A percentile compares a stretch with the other conserved stretches of the same genome.
These are phyloP conservation scores for Melanostoma scalare DNA, from an alignment of 2,888 invertebrate genomes.

Conservation along the genomic window DNA sequence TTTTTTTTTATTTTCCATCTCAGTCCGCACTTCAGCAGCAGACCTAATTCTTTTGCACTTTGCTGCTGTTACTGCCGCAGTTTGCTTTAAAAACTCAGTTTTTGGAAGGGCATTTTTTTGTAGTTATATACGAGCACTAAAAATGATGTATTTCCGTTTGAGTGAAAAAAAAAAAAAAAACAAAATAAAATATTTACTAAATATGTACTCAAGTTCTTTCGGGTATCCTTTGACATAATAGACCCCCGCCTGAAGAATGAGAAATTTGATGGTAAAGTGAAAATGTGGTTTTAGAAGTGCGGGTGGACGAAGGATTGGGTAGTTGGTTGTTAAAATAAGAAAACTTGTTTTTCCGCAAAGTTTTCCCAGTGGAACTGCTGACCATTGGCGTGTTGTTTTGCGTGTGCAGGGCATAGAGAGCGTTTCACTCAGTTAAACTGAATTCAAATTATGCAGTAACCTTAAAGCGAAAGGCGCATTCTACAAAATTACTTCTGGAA, in stretches of 20 bases:
- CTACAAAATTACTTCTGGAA: too few species aligned
- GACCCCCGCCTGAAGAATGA: conserved; percentile 51
- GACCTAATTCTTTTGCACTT: conserved; percentile 45
- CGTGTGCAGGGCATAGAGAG: too few species aligned
- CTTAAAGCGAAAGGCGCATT: too few species aligned
- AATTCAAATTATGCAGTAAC: too few species aligned
- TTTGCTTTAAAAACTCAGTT: conserved; percentile 24
- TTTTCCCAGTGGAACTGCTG: too few species aligned
- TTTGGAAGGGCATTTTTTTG: conserved; percentile 19
- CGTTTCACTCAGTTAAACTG: too few species aligned
- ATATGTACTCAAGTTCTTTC: conserved; percentile 49
- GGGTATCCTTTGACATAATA: conserved; percentile 60
- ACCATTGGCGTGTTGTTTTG: too few species aligned
- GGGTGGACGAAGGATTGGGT: too few species aligned
- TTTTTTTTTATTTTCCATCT: background rate
- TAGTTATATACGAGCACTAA: conserved; percentile 19
- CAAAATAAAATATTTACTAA: conserved; percentile 16
- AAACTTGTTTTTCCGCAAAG: too few species aligned
- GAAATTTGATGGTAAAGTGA: background rate
- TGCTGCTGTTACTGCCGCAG: conserved; percentile 18
- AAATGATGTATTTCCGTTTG: conserved; percentile 45
- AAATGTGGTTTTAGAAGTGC: too few species aligned
- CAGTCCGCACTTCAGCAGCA: conserved; percentile 21
- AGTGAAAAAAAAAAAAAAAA: background rate
- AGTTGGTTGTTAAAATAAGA: too few species aligned